Conservation (phyloP, 2,888 invertebrate species). For the Drosophila paracracens region DNA sequence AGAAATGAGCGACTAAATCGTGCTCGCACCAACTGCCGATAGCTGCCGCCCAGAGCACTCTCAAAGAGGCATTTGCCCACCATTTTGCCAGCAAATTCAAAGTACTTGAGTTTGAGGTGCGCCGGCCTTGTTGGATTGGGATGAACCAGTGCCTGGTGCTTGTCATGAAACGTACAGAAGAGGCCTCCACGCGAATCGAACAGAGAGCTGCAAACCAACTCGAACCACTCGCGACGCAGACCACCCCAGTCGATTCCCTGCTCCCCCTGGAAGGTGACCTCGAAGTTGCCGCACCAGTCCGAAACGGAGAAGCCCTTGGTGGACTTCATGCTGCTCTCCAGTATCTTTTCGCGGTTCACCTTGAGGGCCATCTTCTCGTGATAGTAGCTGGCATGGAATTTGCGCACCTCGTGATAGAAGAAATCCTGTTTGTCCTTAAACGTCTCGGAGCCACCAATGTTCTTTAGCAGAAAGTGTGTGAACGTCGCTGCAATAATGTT, state of each 20-base stretch:
- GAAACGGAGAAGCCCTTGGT: constrained; percentile 93
- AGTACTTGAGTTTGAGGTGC: constrained; percentile 93
- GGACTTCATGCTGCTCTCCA: constrained; percentile 93
- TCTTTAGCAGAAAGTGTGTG: constrained; percentile 95
- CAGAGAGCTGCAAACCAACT: constrained; percentile 93
- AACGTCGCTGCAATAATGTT: constrained; percentile 97
- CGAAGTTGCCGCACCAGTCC: constrained; percentile 98
- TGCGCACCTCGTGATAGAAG: constrained; percentile 93
- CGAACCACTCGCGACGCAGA: constrained; percentile 97
- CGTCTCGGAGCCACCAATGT: constrained; percentile 97
- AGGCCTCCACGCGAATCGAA: constrained; percentile 94
- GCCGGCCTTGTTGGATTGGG: constrained; percentile 93
- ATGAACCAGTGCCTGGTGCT: constrained; percentile 94
- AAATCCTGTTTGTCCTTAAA: constrained; percentile 94
- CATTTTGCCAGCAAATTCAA: constrained; percentile 96
- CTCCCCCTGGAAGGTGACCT: constrained; percentile 96
- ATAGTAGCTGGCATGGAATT: constrained; percentile 93
- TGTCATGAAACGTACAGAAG: constrained; percentile 94
- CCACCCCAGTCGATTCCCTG: constrained; percentile 98
- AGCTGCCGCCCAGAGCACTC: constrained; percentile 94
- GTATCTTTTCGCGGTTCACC: constrained; percentile 91
- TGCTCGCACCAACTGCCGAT: constrained; percentile 95
- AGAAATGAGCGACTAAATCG: constrained; percentile 96
- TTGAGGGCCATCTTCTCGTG: constrained; percentile 94
- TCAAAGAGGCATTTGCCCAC: constrained; percentile 98